Evolutionary conservation across 2,113 vertebrate species (phyloP).

Genomic region (Perca flavescens): DNA sequence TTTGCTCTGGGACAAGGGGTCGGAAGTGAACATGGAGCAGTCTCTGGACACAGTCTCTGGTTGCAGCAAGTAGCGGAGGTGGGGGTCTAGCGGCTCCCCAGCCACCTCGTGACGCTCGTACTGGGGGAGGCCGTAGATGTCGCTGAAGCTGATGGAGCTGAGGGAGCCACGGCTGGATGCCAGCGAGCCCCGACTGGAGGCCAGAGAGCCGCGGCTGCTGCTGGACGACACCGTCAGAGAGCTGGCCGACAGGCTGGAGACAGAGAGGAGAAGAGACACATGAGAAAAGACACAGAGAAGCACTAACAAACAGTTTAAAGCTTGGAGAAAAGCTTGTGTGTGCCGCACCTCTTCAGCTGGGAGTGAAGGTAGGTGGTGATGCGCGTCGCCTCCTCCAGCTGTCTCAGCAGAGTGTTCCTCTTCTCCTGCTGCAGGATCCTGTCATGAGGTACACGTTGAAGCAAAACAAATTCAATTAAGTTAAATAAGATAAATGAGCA

Average conservation of each 20-base stretch:
- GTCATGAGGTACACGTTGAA: neutral
- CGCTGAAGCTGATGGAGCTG: slow-evolving; percentile 97
- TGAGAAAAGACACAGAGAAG: neutral
- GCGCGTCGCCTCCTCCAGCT: slow-evolving; percentile 94
- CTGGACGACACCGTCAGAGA: slow-evolving; percentile 96
- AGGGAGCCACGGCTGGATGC: slow-evolving; percentile 96
- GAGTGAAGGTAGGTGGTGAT: slow-evolving; percentile 95
- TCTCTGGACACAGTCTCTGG: slow-evolving; percentile 87
- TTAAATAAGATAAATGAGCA: neutral
- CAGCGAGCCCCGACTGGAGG: slow-evolving; percentile 94
- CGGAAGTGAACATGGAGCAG: slow-evolving; percentile 69
- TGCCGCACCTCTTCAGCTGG: slow-evolving; percentile 92
- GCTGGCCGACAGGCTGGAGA: slow-evolving; percentile 93
- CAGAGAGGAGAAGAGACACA: fast-evolving
- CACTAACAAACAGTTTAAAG: too few species aligned
- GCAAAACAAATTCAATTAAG: neutral
- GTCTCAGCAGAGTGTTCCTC: slow-evolving; percentile 92
- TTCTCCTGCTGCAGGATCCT: slow-evolving; percentile 97
- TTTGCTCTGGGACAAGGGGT: slow-evolving; percentile 82
- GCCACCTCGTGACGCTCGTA: slow-evolving; percentile 89
- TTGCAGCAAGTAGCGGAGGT: slow-evolving; percentile 90
- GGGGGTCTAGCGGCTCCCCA: slow-evolving; percentile 80
- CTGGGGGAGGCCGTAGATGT: slow-evolving; percentile 96
- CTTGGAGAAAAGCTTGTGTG: neutral
- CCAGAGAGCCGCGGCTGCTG: slow-evolving; percentile 95